phyloP scores from a whole-genome alignment of 2,113 vertebrate species.

The Phalacrocorax aristotelis region DNA sequence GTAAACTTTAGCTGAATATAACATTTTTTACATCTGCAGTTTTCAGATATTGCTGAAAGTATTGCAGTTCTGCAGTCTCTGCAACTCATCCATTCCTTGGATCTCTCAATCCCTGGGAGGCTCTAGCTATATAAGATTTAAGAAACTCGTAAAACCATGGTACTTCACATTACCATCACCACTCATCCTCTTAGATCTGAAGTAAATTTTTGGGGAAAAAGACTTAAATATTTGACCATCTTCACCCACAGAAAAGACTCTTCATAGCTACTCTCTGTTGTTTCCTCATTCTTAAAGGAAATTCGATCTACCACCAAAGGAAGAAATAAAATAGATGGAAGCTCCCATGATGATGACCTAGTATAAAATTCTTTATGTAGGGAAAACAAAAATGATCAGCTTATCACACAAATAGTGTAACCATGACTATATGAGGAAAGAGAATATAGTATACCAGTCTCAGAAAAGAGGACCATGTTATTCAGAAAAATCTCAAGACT shows the following conservation, averaged over 20 bases:
- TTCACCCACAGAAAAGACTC: background rate
- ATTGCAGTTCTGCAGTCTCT: background rate
- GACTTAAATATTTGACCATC: background rate
- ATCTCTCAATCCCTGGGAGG: background rate
- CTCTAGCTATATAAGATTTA: background rate
- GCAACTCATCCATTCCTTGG: background rate
- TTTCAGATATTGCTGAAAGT: background rate
- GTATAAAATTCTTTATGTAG: background rate
- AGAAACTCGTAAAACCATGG: background rate
- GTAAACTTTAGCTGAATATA: conserved; percentile 14
- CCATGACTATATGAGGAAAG: background rate
- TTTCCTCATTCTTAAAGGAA: conserved; percentile 3
- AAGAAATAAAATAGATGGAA: background rate
- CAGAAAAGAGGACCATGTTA: background rate
- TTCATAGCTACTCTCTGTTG: background rate
- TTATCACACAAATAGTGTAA: background rate
- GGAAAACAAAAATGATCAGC: background rate
- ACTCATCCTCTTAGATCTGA: background rate
- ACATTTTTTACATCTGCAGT: background rate
- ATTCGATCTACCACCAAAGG: background rate
- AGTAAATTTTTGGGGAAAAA: background rate
- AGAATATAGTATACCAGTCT: background rate
- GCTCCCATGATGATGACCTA: background rate
- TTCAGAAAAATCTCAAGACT: background rate
- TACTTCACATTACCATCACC: background rate